Percentiles rank a stretch among this genome's conserved stretches.
Conservation (phyloP, 1,140 invertebrate species). For the Paraescarpia echinospica region DNA sequence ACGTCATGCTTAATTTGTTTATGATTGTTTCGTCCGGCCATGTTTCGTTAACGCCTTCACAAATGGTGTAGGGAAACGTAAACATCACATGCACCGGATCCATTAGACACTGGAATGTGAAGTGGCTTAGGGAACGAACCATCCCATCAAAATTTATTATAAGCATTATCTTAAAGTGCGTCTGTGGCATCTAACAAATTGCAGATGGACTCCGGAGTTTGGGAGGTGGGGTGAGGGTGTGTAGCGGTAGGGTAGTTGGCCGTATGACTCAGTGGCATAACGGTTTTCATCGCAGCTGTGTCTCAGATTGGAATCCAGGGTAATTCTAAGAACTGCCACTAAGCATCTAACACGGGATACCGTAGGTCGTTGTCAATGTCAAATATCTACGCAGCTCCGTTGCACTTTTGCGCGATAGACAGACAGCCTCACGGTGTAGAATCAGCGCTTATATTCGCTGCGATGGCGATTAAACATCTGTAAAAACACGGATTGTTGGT, state of each 20-base stretch:
- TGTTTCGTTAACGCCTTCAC: background rate
- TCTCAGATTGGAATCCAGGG: background rate
- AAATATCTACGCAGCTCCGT: background rate
- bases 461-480: background rate
- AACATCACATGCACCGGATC: background rate
- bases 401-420: background rate
- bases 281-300: background rate
- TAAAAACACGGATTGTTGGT: background rate
- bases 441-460: background rate
- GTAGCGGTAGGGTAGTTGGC: background rate
- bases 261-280: background rate
- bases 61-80: background rate
- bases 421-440: background rate
- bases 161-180: background rate
- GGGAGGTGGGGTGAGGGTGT: background rate
- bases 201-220: background rate
- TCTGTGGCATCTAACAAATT: background rate
- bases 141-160: conserved; percentile 6
- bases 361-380: background rate
- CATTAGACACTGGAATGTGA: background rate
- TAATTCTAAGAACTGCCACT: background rate
- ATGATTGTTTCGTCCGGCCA: background rate
- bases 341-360: background rate
- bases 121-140: background rate
- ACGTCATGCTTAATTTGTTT: background rate